Conservation (phyloP, 2,888 invertebrate species). For the Ypsolopha sequella region DNA sequence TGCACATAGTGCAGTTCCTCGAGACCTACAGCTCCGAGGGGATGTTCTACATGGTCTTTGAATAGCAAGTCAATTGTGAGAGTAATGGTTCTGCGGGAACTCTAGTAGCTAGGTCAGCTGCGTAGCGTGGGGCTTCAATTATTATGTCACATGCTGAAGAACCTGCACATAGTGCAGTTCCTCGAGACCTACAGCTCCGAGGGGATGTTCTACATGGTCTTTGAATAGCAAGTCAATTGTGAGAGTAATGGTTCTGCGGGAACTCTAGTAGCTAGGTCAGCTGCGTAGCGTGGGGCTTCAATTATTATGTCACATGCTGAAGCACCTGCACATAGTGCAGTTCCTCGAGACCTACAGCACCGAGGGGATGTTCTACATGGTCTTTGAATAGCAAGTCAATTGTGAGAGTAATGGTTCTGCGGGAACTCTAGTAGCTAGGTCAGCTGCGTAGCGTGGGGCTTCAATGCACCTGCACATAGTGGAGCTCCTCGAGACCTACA, state of each 20-base stretch:
- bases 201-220: slow-evolving; percentile 99
- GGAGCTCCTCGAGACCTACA: slow-evolving; percentile 89
- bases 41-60: slow-evolving; percentile 99
- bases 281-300: too few relatives aligned
- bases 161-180: slow-evolving; percentile 98
- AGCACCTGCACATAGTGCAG: slow-evolving; percentile 97
- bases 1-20: slow-evolving; percentile 96
- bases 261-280: too few relatives aligned
- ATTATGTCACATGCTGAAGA: slow-evolving; percentile 32
- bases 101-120: too few relatives aligned
- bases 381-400: slow-evolving; percentile 96
- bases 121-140: too few relatives aligned
- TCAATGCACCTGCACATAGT: slow-evolving; percentile 94
- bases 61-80: slow-evolving; percentile 84
- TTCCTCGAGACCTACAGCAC: slow-evolving; percentile 82
- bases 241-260: too few relatives aligned
- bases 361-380: slow-evolving; percentile 99
- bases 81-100: too few relatives aligned
- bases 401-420: too few relatives aligned
- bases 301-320: too few relatives aligned
- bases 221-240: slow-evolving; percentile 91
- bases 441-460: too few relatives aligned
- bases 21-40: slow-evolving; percentile 86
- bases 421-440: too few relatives aligned
- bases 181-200: slow-evolving; percentile 84